These are phyloP conservation scores for Andrena marginata DNA, from an alignment of 2,888 invertebrate genomes.

Conservation along the genomic window DNA sequence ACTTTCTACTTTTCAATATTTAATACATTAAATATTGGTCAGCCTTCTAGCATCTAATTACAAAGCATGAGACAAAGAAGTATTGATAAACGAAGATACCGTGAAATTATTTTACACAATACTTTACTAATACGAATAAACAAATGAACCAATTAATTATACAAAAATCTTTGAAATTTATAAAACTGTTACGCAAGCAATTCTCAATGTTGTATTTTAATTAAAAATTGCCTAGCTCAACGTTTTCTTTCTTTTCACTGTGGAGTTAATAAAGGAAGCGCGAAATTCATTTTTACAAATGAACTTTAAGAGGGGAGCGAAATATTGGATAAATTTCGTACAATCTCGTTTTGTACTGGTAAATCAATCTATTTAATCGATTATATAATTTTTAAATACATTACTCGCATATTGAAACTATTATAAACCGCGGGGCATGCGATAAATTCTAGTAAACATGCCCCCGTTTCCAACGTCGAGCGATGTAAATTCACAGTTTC, in stretches of 20 bases:
- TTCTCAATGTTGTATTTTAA: conserved; percentile 49
- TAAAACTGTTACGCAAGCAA: conserved; percentile 38
- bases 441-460: conserved; percentile 27
- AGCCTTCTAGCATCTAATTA: conserved; percentile 38
- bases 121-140: conserved; percentile 34
- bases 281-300: conserved; percentile 40
- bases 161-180: conserved; percentile 22
- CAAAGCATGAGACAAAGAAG: conserved; percentile 37
- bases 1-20: conserved; percentile 65
- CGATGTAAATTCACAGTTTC: conserved; percentile 15
- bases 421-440: conserved; percentile 25
- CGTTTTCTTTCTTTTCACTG: conserved; percentile 17
- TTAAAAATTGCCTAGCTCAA: conserved; percentile 29
- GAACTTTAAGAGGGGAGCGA: conserved; percentile 18
- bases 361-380: conserved; percentile 38
- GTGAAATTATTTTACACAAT: conserved; percentile 25
- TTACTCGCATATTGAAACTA: conserved; percentile 15
- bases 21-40: conserved; percentile 56
- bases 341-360: conserved; percentile 43
- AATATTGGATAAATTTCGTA: conserved; percentile 32
- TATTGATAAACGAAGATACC: conserved; percentile 32
- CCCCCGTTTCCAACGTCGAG: conserved; percentile 20
- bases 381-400: conserved; percentile 39
- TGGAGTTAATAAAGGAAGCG: conserved; percentile 11
- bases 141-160: conserved; percentile 36